Evolutionary conservation across 2,797 vertebrate species (phyloP).

Genomic region (Alca torda): DNA sequence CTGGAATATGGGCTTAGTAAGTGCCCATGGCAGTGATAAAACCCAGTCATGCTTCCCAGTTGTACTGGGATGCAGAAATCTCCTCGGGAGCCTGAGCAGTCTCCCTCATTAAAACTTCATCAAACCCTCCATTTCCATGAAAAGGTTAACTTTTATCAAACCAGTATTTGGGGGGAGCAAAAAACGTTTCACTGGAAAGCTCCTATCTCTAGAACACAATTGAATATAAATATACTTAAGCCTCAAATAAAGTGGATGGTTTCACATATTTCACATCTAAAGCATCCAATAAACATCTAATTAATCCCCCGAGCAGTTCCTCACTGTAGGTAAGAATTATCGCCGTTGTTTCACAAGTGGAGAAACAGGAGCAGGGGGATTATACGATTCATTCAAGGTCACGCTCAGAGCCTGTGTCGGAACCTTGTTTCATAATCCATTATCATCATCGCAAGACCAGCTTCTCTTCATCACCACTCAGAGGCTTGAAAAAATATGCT

Average conservation of each 20-base stretch:
- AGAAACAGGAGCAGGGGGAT: not conserved
- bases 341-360: not conserved
- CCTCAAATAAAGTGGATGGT: not conserved
- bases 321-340: not conserved
- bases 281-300: not conserved
- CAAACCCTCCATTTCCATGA: not conserved
- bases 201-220: not conserved
- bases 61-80: not conserved
- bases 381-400: not conserved
- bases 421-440: not conserved
- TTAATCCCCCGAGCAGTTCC: not conserved
- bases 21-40: not conserved
- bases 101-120: not conserved
- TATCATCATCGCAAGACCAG: not conserved
- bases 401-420: not conserved
- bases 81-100: not conserved
- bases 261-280: not conserved
- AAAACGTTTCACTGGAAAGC: not conserved
- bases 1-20: not conserved
- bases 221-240: not conserved
- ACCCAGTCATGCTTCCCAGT: fast-evolving
- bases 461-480: constrained; percentile 6
- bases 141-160: not conserved
- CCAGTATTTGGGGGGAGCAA: not conserved
- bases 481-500: not conserved